Evolutionary conservation across 1,140 invertebrate species (phyloP).

Genomic region (Melanaphis sacchari): DNA sequence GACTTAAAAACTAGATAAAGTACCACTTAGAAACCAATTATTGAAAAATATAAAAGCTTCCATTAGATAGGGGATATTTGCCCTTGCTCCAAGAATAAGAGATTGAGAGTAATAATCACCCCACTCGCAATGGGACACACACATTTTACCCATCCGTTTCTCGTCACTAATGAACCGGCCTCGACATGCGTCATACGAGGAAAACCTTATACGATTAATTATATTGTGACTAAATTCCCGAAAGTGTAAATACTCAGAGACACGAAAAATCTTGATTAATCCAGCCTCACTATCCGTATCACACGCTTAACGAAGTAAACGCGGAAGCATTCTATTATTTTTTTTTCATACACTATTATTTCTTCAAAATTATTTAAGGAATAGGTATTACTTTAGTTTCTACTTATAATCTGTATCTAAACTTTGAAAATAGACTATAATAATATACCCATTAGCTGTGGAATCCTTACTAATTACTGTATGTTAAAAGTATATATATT

Average conservation of each 20-base stretch:
- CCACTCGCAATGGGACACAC: not conserved
- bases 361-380: no score
- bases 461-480: not conserved
- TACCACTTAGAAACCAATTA: not conserved
- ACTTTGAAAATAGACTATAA: not conserved
- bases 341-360: no score
- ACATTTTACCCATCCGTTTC: not conserved
- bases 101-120: not conserved
- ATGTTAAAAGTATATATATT: not conserved
- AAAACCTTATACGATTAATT: not conserved
- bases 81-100: not conserved
- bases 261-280: not conserved
- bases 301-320: not conserved
- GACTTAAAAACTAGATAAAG: not conserved
- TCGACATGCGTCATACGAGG: not conserved
- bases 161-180: not conserved
- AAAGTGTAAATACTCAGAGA: not conserved
- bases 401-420: not conserved
- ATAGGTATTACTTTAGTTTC: not conserved
- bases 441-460: no score
- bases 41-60: not conserved
- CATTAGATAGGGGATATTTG: not conserved
- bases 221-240: not conserved
- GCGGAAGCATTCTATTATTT: not conserved
- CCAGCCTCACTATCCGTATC: not conserved